A percentile compares a stretch with the other conserved stretches of the same genome.
Conservation (phyloP, 2,888 invertebrate genomes). For the Epistrophe eligans region DNA sequence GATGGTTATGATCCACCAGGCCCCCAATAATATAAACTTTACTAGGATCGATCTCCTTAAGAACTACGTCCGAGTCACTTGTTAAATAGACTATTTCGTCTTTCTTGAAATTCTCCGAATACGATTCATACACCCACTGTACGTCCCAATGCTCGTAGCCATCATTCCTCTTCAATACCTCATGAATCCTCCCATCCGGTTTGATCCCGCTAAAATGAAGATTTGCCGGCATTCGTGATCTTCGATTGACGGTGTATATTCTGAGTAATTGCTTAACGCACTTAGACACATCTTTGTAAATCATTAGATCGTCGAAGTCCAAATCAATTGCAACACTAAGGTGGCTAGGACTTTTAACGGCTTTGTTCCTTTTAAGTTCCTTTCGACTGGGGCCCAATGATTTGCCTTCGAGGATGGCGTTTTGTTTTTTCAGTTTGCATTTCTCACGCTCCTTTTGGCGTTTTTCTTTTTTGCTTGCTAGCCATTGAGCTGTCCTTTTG, state of each 20-base stretch:
- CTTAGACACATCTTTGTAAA: slow-evolving; percentile 93
- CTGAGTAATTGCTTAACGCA: slow-evolving; percentile 95
- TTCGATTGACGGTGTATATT: slow-evolving; percentile 95
- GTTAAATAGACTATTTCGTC: slow-evolving; percentile 94
- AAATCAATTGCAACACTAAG: slow-evolving; percentile 92
- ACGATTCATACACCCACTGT: slow-evolving; percentile 88
- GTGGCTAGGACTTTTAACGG: slow-evolving; percentile 87
- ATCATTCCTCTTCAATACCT: slow-evolving; percentile 91
- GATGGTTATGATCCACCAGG: slow-evolving; percentile 97
- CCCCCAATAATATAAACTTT: slow-evolving; percentile 98
- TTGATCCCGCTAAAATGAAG: slow-evolving; percentile 92
- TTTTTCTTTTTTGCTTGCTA: slow-evolving; percentile 88
- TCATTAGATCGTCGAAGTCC: slow-evolving; percentile 96
- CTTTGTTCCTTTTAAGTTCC: slow-evolving; percentile 89
- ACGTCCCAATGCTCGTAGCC: slow-evolving; percentile 97
- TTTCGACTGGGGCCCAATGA: slow-evolving; percentile 91
- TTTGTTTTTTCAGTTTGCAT: slow-evolving; percentile 88
- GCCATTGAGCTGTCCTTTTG: slow-evolving; percentile 90
- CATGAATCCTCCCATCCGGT: slow-evolving; percentile 87
- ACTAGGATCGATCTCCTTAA: slow-evolving; percentile 89
- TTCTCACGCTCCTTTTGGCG: slow-evolving; percentile 89
- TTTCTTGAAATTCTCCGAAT: slow-evolving; percentile 89
- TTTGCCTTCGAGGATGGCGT: slow-evolving; percentile 89
- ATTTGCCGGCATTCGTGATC: slow-evolving; percentile 91
- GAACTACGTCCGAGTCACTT: slow-evolving; percentile 95